Evolutionary conservation across 2,888 invertebrate species (phyloP), one percentile per base, ranked within the genome.

Genomic region (Drosophila mimetica): DNA sequence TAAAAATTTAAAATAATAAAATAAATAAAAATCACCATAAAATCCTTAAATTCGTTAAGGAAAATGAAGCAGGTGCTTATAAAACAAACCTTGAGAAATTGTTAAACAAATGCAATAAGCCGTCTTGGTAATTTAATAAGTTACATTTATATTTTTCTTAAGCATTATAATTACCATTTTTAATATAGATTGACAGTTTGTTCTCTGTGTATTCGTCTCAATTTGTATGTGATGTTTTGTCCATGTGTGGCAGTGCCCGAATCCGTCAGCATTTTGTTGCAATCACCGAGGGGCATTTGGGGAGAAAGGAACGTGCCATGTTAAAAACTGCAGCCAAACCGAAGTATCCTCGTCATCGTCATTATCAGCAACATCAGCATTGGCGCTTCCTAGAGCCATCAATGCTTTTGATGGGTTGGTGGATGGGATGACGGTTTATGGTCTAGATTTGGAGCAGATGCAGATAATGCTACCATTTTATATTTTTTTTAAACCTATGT

Each of bases 201-300:
- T 18, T 30, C 13, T n/a, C 11, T 2, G 44, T 60, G 61, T 6
- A 61, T 11, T 11, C 22, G 22, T 30, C 61, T 22, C 59, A 34
- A n/a, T 63, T 58, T 46, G 67, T 61, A 65, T 72, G 55, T 53
- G 61, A 57, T 47, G 69, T 74, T 75, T 75, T 77, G 77, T 73
- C 59, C 61, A 59, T 52, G 69, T 42, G 67, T 71, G 63, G 61
- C 71, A 28, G 71, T 71, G 78, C 79, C 88, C 7, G 72, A 75
- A 80, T 83, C 34, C 74, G 77, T 77, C 86, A 79, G 66, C 82
- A 82, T 82, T 89, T 86, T 79, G 75, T 81, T 88, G 76, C 77
- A 80, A 76, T 74, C 83, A 63, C 67, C 70, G 50, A 47, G 75
- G 67, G 74, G 71, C 66, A 37, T 60, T 61, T 60, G 60, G 63